phyloP scores from a whole-genome alignment of 1,140 invertebrate genomes.

The Trachymyrmex cornetzi region DNA sequence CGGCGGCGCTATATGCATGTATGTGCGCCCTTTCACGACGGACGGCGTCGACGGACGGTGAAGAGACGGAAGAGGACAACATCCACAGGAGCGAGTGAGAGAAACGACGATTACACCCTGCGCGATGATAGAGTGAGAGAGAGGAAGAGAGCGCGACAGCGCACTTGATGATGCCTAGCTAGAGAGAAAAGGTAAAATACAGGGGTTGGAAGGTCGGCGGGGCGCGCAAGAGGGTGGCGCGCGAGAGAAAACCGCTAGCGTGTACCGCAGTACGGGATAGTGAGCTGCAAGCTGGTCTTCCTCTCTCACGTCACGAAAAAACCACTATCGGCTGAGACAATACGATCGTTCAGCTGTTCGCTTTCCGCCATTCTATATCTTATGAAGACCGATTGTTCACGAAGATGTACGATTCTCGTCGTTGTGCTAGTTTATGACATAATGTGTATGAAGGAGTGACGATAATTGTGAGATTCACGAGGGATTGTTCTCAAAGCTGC shows the following conservation, averaged over 20 bases:
- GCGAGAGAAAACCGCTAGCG: conserved; percentile 82
- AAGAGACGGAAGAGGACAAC: conserved; percentile 41
- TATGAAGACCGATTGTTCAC: background rate
- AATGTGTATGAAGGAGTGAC: background rate
- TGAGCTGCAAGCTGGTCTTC: conserved; percentile 77
- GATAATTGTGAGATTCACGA: background rate
- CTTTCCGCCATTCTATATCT: conserved; percentile 57
- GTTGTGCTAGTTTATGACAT: background rate
- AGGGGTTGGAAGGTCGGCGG: conserved; percentile 38
- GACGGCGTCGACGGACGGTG: conserved; percentile 26
- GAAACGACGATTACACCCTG: conserved; percentile 44
- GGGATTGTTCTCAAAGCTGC: background rate
- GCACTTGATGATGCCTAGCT: background rate
- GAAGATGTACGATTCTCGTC: background rate
- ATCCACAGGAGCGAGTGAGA: conserved; percentile 48
- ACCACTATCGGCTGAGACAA: conserved; percentile 12
- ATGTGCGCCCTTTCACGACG: conserved; percentile 74
- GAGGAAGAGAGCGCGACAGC: conserved; percentile 8
- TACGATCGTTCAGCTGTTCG: conserved; percentile 4
- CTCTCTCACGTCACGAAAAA: conserved; percentile 66
- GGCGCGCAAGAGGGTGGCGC: conserved; percentile 50
- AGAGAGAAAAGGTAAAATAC: conserved; percentile 50
- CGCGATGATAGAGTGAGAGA: conserved; percentile 49
- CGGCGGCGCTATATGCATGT: conserved; percentile 83
- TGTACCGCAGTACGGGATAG: conserved; percentile 84